A percentile compares a stretch with the other conserved stretches of the same genome.
phyloP scores from a whole-genome alignment of 2,113 vertebrate genomes.

The Neolamprologus variostigma region DNA sequence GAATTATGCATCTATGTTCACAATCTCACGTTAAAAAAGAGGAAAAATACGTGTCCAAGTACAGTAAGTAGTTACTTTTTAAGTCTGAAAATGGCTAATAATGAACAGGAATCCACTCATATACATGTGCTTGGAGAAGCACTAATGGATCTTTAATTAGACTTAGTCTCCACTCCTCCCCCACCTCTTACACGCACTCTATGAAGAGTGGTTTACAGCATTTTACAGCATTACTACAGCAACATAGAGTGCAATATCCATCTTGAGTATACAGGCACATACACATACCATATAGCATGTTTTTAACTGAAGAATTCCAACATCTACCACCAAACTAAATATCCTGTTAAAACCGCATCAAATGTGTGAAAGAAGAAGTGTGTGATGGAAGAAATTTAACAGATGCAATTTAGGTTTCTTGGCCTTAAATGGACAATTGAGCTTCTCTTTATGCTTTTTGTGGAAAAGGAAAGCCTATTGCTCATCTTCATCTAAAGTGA shows the following conservation, averaged over 20 bases:
- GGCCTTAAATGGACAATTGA: not conserved
- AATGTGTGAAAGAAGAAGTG: not conserved
- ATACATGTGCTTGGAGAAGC: slow-evolving; percentile 3
- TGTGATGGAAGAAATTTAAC: not conserved
- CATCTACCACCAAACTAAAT: not conserved
- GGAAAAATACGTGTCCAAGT: not conserved
- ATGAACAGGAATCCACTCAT: not conserved
- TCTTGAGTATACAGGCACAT: not conserved
- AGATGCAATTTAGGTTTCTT: not conserved
- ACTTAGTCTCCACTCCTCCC: slow-evolving; percentile 26
- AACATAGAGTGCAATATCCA: not conserved
- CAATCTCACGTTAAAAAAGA: not conserved
- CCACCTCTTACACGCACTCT: not conserved
- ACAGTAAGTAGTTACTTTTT: not conserved
- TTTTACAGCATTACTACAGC: not conserved
- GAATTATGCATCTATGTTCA: slow-evolving; percentile 3
- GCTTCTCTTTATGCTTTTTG: not conserved
- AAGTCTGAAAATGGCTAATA: not conserved
- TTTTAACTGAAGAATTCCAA: not conserved
- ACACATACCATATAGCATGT: not conserved
- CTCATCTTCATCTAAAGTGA: not conserved
- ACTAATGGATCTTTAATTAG: slow-evolving; percentile 65
- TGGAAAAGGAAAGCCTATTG: not conserved
- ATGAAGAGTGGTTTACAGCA: not conserved
- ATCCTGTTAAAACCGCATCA: not conserved